Base-by-base conservation (phyloP, 2,113 vertebrate genomes). In the Hiodon tergisus region DNA sequence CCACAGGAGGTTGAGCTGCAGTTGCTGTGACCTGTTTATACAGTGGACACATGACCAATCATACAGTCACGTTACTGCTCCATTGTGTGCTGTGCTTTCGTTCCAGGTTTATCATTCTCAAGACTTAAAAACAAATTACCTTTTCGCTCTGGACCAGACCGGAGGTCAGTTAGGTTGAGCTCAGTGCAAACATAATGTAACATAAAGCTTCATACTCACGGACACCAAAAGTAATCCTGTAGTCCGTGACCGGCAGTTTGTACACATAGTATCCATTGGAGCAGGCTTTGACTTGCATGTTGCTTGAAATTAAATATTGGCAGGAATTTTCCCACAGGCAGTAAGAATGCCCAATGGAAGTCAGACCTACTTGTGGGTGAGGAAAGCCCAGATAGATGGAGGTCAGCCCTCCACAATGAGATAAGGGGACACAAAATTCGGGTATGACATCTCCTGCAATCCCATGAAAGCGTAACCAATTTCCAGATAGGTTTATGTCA, bases 401-500 rank as follows among this genome's bases (percentile, higher is more conserved):
- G 47, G 72, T 2, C 0, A 0, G 0, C 10, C 63, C 47, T 1
- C 72, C 81, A 47, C 74, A 72, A 47, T 0, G 0, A 9, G 14
- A 0, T 1, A 0, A 0, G 6, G 0, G 0, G 3, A 55, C 0
- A 67, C 79, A 84, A 0, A 0, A 0, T 16, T 1, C 0, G 46
- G 63, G 1, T 3, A 86, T 3, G 67, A 67, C 69, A 62, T 86
- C 80, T 72, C 85, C 85, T 53, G 82, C 82, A 2, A 84, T 80
- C 47, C 86, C 86, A 0, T 46, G 72, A 72, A 87, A 86, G 53
- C 85, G 82, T 31, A 58, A 69, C 87, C 87, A 89, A 1, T 52
- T 46, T 0, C 1, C 5, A 2, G 3, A 0, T 54, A 84, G 69
- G 0, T 0, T 0, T 0, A 0, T 0, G 13, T 87, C 87, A 14